Conservation (phyloP, 35 echinoderm and acorn worm genomes). For the Lytechinus pictus region DNA sequence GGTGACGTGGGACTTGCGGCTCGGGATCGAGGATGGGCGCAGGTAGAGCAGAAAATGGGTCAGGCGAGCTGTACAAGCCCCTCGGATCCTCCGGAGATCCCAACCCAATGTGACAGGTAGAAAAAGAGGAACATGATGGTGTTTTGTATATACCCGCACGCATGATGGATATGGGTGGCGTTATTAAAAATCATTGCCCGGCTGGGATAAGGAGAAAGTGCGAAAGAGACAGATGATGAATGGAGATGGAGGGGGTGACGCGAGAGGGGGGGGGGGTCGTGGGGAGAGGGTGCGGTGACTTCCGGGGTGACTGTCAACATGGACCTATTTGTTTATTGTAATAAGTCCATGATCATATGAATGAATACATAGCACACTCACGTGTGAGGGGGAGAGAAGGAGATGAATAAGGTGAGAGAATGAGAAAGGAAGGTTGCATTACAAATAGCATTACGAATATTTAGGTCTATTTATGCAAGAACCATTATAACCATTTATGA, state of each 20-base stretch:
- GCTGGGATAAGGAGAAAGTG: not conserved
- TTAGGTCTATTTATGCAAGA: no score
- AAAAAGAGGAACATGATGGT: not conserved
- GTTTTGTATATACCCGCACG: constrained; percentile 18
- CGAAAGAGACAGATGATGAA: not conserved
- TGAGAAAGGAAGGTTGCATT: no score
- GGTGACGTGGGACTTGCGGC: not conserved
- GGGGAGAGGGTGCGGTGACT: not conserved
- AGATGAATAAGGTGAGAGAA: not conserved
- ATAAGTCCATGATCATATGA: no score
- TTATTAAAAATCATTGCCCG: constrained; percentile 40
- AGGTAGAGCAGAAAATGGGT: constrained; percentile 14
- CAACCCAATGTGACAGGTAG: not conserved
- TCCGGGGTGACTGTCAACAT: no score
- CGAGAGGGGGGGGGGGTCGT: not conserved
- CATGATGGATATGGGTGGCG: constrained; percentile 20
- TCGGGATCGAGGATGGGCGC: not conserved
- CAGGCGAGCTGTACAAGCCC: not conserved
- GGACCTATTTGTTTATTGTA: no score
- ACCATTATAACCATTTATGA: not conserved
- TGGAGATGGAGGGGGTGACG: not conserved
- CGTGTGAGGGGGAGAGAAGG: not conserved
- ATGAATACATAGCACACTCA: no score
- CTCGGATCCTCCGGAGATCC: not conserved
- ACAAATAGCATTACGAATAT: no score